A percentile compares a stretch with the other conserved stretches of the same genome.
phyloP scores from a whole-genome alignment of 2,797 vertebrate species.

The Holocentrus rufus region DNA sequence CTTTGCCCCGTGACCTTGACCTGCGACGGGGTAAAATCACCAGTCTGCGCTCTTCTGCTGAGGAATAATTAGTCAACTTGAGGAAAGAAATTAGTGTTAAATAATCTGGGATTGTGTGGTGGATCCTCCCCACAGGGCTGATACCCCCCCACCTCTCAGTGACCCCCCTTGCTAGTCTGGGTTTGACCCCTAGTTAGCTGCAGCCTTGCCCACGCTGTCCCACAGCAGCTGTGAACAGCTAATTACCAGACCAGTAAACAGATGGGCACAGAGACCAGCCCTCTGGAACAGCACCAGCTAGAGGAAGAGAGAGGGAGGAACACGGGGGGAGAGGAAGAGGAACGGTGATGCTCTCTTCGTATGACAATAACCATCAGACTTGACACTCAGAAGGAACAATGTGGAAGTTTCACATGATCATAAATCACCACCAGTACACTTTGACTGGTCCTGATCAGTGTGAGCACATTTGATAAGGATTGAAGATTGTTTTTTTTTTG shows the following conservation, averaged over 20 bases:
- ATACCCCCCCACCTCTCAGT: slow-evolving; percentile 31
- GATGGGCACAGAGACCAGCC: slow-evolving; percentile 45
- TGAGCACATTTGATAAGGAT: no score
- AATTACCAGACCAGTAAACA: slow-evolving; percentile 60
- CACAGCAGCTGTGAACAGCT: slow-evolving; percentile 59
- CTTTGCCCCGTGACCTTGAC: no score
- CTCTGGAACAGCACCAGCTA: slow-evolving; percentile 39
- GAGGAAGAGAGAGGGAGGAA: background rate
- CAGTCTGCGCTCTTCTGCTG: background rate
- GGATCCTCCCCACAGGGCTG: slow-evolving; percentile 38
- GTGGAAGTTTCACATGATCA: no score
- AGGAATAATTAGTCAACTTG: background rate
- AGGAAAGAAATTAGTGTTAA: slow-evolving; percentile 15
- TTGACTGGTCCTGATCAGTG: no score
- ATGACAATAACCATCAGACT: background rate
- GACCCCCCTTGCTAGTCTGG: slow-evolving; percentile 54
- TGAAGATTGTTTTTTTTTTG: no score
- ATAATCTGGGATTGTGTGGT: slow-evolving; percentile 16
- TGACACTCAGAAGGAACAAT: no score
- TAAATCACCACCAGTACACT: no score
- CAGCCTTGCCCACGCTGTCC: slow-evolving; percentile 40
- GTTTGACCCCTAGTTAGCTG: slow-evolving; percentile 53
- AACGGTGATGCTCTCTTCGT: background rate
- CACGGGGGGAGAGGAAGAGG: background rate
- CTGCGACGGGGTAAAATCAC: no score